Conservation (phyloP, 2,888 invertebrate species). For the Camptogramma bilineatum region DNA sequence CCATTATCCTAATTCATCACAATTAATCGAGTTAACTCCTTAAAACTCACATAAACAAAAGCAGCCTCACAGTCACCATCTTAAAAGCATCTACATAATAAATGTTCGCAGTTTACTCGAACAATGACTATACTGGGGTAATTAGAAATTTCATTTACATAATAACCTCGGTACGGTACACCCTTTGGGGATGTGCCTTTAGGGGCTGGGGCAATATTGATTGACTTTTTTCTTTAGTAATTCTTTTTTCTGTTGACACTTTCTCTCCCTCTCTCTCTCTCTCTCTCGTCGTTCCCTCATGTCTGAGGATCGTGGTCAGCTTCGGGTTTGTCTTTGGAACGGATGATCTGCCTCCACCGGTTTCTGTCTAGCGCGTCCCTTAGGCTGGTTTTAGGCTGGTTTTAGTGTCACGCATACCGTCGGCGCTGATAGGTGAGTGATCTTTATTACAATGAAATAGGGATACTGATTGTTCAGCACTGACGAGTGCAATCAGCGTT, state of each 20-base stretch:
- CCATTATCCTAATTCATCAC: conserved; percentile 35
- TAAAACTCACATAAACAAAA: conserved; percentile 46
- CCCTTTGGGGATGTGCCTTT: neutral
- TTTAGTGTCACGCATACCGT: no score
- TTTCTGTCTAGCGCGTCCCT: no score
- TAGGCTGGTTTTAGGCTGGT: no score
- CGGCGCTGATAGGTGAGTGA: no score
- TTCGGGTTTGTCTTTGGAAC: no score
- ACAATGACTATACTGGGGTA: conserved; percentile 40
- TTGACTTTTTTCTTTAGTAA: neutral
- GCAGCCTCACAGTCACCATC: conserved; percentile 15
- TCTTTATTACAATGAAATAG: no score
- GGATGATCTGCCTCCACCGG: no score
- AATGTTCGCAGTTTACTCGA: conserved; percentile 36
- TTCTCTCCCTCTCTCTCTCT: no score
- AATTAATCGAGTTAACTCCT: conserved; percentile 38
- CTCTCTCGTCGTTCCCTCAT: no score
- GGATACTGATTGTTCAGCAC: no score
- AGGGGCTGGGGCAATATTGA: neutral
- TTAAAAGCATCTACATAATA: conserved; percentile 28
- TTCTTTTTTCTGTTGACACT: neutral
- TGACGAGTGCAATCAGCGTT: no score
- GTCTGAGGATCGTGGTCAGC: no score
- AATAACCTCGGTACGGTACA: conserved; percentile 30
- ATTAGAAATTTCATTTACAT: conserved; percentile 48